Evolutionary conservation across 2,888 invertebrate species (phyloP).

Genomic region (Mimachlamys varia): DNA sequence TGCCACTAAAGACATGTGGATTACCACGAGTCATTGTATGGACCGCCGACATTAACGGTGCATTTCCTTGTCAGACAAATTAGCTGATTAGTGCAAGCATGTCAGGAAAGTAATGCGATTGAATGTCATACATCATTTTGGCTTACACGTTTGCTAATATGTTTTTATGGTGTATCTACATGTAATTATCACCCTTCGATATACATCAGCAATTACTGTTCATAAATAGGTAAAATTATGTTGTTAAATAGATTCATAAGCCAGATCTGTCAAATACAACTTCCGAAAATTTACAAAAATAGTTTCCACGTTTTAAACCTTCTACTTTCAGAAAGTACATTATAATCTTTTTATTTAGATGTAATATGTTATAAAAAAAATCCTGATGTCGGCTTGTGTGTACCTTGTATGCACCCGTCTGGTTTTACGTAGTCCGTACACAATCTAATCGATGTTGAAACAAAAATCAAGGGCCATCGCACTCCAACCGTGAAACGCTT

Average conservation of each 20-base stretch:
- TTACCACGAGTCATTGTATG: neutral
- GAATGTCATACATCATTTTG: neutral
- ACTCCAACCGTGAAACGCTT: slow-evolving; percentile 12
- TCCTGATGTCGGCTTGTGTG: too few species aligned
- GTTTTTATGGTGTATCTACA: neutral
- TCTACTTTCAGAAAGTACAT: too few species aligned
- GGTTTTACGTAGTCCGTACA: neutral
- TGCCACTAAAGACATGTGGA: neutral
- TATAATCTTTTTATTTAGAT: too few species aligned
- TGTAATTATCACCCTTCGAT: too few species aligned
- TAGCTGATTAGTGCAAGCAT: neutral
- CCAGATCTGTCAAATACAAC: too few species aligned
- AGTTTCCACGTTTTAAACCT: too few species aligned
- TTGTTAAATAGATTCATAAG: too few species aligned
- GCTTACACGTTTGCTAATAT: neutral
- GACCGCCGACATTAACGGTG: neutral
- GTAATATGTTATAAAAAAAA: too few species aligned
- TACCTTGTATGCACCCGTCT: neutral
- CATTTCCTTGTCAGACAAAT: neutral
- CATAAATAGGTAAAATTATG: neutral
- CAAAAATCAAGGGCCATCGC: neutral
- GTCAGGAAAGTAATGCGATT: neutral
- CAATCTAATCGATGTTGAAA: neutral
- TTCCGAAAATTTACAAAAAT: too few species aligned
- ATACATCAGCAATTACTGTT: neutral